phyloP scores from a whole-genome alignment of 1,140 invertebrate species.

The Neodiprion fabricii region DNA sequence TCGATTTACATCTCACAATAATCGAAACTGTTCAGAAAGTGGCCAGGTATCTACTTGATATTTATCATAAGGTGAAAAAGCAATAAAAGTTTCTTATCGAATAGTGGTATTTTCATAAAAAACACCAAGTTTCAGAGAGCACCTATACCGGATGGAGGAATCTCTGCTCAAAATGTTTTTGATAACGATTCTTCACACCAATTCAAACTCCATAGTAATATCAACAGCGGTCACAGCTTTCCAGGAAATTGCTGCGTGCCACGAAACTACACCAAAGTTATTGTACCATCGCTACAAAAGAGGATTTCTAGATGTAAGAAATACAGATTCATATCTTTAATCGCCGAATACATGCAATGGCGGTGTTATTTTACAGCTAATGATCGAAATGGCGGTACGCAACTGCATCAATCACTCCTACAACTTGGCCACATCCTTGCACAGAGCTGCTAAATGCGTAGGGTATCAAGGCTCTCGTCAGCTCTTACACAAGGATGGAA shows the following conservation, averaged over 20 bases:
- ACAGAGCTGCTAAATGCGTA: constrained; percentile 63
- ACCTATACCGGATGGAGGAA: constrained; percentile 65
- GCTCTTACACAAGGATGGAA: constrained; percentile 66
- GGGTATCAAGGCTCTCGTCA: constrained; percentile 67
- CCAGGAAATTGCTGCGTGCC: constrained; percentile 65
- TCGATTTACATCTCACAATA: constrained; percentile 61
- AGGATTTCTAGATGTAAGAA: constrained; percentile 63
- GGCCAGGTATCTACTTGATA: constrained; percentile 43
- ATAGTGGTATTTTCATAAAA: neutral
- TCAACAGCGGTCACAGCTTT: constrained; percentile 66
- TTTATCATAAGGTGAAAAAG: constrained; percentile 21
- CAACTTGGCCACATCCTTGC: constrained; percentile 59
- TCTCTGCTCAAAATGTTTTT: constrained; percentile 49
- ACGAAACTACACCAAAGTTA: constrained; percentile 65
- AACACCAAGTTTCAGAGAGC: constrained; percentile 65
- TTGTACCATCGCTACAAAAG: constrained; percentile 74
- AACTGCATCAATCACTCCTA: constrained; percentile 62
- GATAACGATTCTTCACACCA: constrained; percentile 66
- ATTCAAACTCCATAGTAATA: constrained; percentile 60
- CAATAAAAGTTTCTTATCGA: constrained; percentile 37
- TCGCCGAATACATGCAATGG: neutral
- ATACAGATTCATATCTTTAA: constrained; percentile 2
- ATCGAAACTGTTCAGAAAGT: constrained; percentile 64
- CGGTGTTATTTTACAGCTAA: constrained; percentile 43
- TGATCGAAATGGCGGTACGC: constrained; percentile 66